Evolutionary conservation across 2,797 vertebrate species (phyloP), one percentile per base, ranked within the genome.

Genomic region (Lateolabrax maculatus): DNA sequence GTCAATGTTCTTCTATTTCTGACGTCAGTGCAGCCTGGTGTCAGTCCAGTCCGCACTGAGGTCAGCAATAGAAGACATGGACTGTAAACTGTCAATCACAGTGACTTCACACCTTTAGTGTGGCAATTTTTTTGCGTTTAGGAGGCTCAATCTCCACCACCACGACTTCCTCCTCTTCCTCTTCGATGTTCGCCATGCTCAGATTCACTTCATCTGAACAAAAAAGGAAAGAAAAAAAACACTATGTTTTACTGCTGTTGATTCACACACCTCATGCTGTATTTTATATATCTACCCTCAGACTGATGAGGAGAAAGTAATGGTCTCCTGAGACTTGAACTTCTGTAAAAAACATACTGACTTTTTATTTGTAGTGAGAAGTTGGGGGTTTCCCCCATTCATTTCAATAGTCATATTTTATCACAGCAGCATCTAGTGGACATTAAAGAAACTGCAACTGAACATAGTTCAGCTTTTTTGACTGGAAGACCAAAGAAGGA

Each of bases 41-140:
- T 16, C 37, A 29, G 31, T 43, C 53, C n/a, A n/a, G n/a, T n/a
- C n/a, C n/a, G n/a, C n/a, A n/a, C n/a, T n/a, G n/a, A n/a, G n/a
- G n/a, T n/a, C n/a, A n/a, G n/a, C n/a, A n/a, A n/a, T n/a, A n/a
- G n/a, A n/a, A n/a, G n/a, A n/a, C n/a, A n/a, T 41, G n/a, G 2
- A 56, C 11, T 4, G 31, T 58, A 34, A 51, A 29, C 52, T 19
- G 19, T 44, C 12, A 25, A 9, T 58, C 36, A 48, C n/a, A 49
- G 16, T 56, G 63, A 74, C 6, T 15, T 71, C 81, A 51, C 68
- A 98, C 98, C 95, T 96, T 93, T 61, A 99, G 87, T 0, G 96
- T 98, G 19, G 96, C 88, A 0, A 97, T 91, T 16, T 87, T 86
- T 88, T 97, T 98, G 55, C 96, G 96, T 89, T 92, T 93, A 13